Base-by-base conservation (phyloP, 2,888 invertebrate genomes). In the Standfussiana lucernea region DNA sequence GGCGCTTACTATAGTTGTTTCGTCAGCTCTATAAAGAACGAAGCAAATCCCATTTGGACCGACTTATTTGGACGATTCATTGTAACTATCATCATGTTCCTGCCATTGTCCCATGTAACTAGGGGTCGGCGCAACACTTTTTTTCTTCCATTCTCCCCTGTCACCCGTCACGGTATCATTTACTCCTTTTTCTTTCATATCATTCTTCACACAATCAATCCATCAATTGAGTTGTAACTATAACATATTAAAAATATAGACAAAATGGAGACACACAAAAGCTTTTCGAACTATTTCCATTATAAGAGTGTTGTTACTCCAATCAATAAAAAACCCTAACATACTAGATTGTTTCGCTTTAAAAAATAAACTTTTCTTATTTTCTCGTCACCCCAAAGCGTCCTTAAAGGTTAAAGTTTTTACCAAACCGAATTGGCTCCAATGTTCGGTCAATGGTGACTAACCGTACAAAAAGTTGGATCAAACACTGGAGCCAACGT, bases 291-390 rank as follows among this genome's bases (percentile, higher is more conserved):
- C 47, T 67, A 24, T 56, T 28, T 56, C 62, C 11, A 59, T 42
- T 62, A 64, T n/a, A n/a, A 68, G 15, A 50, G 13, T 42, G 24
- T 61, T 40, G 32, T 21, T 35, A 66, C 64, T 75, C 53, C 66
- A 80, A 79, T 79, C 79, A 77, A 85, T 82, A 79, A 79, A 85
- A 32, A 69, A 61, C n/a, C 10, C 42, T 35, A 67, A 69, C 82
- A 75, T 62, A 83, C 76, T 89, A 86, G 84, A 92, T 92, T 93
- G 93, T 93, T 93, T 92, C 90, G 91, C 90, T 93, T 92, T 82
- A 89, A 92, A 91, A 77, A 73, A 70, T 0, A 86, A 95, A 95
- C 93, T 95, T 95, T 95, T 95, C 93, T 94, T 94, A 95, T 95
- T 94, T 95, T 91, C 90, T 87, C 82, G 71, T 85, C 85, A 83